Evolutionary conservation across 2,888 invertebrate genomes (phyloP).

Genomic region (Biston stratarius): DNA sequence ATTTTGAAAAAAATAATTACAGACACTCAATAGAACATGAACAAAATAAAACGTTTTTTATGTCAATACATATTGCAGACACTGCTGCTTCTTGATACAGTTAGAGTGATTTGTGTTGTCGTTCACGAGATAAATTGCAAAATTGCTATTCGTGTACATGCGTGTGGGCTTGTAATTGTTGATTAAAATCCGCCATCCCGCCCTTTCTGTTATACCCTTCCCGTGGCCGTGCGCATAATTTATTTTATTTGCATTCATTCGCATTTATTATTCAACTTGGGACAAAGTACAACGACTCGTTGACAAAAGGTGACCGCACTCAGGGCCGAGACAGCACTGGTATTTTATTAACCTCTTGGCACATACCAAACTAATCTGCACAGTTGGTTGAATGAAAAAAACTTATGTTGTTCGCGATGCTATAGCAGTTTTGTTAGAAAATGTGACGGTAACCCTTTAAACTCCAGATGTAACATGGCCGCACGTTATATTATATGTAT

Average conservation of each 20-base stretch:
- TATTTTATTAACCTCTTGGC: constrained; percentile 3
- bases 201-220: constrained; percentile 3
- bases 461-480: not conserved
- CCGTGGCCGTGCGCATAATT: constrained; percentile 4
- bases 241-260: constrained; percentile 19
- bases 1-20: too few relatives aligned
- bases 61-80: too few relatives aligned
- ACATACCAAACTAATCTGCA: not conserved
- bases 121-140: not conserved
- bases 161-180: not conserved
- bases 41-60: too few relatives aligned
- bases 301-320: constrained; percentile 12
- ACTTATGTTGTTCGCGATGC: not conserved
- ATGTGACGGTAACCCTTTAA: too few relatives aligned
- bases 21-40: too few relatives aligned
- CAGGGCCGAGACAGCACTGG: constrained; percentile 10
- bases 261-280: constrained; percentile 1
- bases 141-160: not conserved
- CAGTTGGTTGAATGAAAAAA: not conserved
- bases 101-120: too few relatives aligned
- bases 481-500: not conserved
- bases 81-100: too few relatives aligned
- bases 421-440: not conserved
- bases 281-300: constrained; percentile 11
- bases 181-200: constrained; percentile 7